Conservation (phyloP, 2,888 invertebrate species). For the Pachydiplax longipennis region DNA sequence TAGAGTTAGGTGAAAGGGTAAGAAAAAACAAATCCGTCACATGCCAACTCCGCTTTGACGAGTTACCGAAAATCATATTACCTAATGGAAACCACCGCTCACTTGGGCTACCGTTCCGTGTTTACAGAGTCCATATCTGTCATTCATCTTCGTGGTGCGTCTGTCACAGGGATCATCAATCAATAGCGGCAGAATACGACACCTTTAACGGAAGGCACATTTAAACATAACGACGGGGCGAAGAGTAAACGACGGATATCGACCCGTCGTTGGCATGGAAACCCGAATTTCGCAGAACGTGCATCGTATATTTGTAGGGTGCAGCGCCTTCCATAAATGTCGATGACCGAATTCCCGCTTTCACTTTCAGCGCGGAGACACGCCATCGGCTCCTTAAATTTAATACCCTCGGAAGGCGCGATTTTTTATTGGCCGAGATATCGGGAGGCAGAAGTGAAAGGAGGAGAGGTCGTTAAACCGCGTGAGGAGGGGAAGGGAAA, state of each 20-base stretch:
- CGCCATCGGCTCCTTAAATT: neutral
- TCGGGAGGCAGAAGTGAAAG: neutral
- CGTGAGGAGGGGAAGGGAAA: neutral
- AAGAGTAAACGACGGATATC: neutral
- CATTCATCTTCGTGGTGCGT: no score
- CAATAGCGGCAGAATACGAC: no score
- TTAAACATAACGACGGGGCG: neutral
- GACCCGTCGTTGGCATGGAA: neutral
- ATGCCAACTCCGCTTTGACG: no score
- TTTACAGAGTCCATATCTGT: no score
- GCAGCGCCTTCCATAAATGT: neutral
- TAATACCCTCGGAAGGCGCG: neutral
- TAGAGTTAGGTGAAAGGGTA: no score
- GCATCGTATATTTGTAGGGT: neutral
- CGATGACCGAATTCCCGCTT: neutral
- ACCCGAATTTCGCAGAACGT: neutral
- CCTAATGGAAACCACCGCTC: no score
- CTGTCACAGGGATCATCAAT: no score
- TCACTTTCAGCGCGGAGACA: neutral
- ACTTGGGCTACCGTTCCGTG: no score
- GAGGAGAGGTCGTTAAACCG: neutral
- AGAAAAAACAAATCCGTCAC: no score
- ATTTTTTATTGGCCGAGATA: neutral
- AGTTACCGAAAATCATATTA: no score
- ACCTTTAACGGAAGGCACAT: no score